phyloP scores from a whole-genome alignment of 1,140 invertebrate genomes.

The Telenomus remus region DNA sequence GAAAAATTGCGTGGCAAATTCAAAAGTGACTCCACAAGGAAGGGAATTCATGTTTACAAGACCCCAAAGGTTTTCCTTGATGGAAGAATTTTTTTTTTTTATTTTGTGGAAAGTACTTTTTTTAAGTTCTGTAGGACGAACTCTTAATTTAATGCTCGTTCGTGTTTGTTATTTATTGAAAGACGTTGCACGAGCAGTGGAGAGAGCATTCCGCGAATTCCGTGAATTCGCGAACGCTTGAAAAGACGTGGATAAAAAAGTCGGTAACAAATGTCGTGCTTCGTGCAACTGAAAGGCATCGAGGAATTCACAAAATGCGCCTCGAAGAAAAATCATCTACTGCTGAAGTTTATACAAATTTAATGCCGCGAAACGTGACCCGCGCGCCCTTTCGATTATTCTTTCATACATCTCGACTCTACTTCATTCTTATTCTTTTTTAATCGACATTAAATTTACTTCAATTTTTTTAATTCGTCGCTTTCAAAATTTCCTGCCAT shows the following conservation, averaged over 20 bases:
- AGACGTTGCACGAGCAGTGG: not conserved
- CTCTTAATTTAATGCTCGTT: constrained; percentile 22
- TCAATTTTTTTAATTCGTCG: not conserved
- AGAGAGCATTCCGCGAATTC: not conserved
- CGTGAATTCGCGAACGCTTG: constrained; percentile 17
- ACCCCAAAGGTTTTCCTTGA: too few relatives aligned
- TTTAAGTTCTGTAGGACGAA: not conserved
- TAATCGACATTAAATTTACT: not conserved
- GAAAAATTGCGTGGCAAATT: too few relatives aligned
- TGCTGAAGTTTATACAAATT: constrained; percentile 18
- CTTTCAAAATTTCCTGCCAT: too few relatives aligned
- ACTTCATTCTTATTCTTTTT: not conserved
- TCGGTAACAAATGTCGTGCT: constrained; percentile 17
- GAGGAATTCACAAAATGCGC: constrained; percentile 16
- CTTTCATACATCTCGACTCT: not conserved
- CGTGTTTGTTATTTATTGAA: constrained; percentile 22
- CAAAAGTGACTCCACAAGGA: too few relatives aligned
- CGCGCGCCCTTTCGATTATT: constrained; percentile 12
- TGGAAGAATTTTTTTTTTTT: not conserved
- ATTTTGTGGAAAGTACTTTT: not conserved
- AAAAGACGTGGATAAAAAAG: constrained; percentile 22
- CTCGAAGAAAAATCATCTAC: constrained; percentile 21
- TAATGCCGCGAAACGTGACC: constrained; percentile 10
- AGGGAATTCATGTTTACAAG: too few relatives aligned
- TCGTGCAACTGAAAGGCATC: constrained; percentile 23